Evolutionary conservation across 2,888 invertebrate genomes (phyloP), one percentile per base, ranked within the genome.

Genomic region (Drosophila formosana): DNA sequence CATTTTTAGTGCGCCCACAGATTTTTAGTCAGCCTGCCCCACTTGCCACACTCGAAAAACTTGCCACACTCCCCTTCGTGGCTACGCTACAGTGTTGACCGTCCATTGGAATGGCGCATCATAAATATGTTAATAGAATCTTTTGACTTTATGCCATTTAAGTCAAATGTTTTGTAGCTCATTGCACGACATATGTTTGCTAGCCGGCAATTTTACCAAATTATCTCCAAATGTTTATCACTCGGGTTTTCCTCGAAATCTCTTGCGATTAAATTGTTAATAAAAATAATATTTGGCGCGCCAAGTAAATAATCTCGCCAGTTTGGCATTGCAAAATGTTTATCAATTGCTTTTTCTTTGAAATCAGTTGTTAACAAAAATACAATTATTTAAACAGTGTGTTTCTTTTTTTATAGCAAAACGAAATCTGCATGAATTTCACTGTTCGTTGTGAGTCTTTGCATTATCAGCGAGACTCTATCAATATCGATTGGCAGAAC

Each of bases 1-100:
- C 88, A 88, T 88, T 86, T 84, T 88, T 82, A 76, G 86, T 80
- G 69, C 41, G 66, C 66, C 78, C 80, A 72, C 80, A 77, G 80
- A 80, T 79, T 79, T 70, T 25, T 56, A 56, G 55, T 9, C 55
- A 56, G 45, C 32, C 55, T 55, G 5, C 23, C 3, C 9, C 5
- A 3, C 28, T 41, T 3, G 13, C 39, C 39, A 13, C 39, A 28
- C 28, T 28, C n/a, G n/a, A n/a, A n/a, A n/a, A n/a, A 18, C 39
- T 13, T 8, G 7, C 39, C 39, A 34, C 34, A 34, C 39, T 7
- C 2, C 13, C 6, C 13, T 37, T 4, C 1, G 34, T 34, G 2
- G 4, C n/a, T 32, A 9, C 32, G 4, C n/a, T 32, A 9, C 32
- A 32, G 9, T 32, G 32, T 8, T 11, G 13, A 26, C 8, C 23